Evolutionary conservation across 2,797 vertebrate genomes (phyloP), one percentile per base, ranked within the genome.

Genomic region (Sebastes umbrosus): DNA sequence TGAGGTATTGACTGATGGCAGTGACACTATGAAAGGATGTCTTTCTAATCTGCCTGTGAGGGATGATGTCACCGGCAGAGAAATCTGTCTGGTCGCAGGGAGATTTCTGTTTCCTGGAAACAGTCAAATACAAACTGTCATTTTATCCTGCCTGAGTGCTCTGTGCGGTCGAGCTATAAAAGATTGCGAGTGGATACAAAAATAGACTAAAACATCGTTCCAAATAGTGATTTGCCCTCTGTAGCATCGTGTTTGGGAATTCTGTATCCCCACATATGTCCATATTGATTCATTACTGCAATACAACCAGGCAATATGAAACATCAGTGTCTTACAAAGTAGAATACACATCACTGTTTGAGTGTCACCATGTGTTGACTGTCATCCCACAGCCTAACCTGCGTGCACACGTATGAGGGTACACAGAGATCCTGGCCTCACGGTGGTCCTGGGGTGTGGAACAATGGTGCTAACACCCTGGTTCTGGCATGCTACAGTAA

Each of bases 61-160:
- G 63, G 66, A 50, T 79, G 87, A 90, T 74, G 83, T 90, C 81
- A 87, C 18, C 12, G 18, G 20, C 63, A 74, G 69, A 74, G 59
- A 85, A 75, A 67, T 76, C 71, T 32, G 74, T 72, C 72, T 72
- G 69, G 27, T 79, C 9, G 3, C 29, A 50, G 69, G 55, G 77
- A 83, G 84, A 88, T 75, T 75, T 84, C 68, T 57, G 81, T 95
- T 83, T 84, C 91, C 83, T 65, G 77, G 87, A 88, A 54, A 90
- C 90, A 63, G 60, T 57, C 64, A 1, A 13, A 85, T 4, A 88
- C 87, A 93, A 90, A 87, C 80, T 46, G 75, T 84, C 34, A 77
- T 52, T 74, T 67, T 73, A 79, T 82, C 75, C 77, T 8, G 65
- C 2, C 63, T 25, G 36, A 63, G 58, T 18, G 20, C 59, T 71